Percentiles rank a stretch among this genome's conserved stretches.
Conservation (phyloP, 1,140 invertebrate species). For the Adoxophyes honmai region DNA sequence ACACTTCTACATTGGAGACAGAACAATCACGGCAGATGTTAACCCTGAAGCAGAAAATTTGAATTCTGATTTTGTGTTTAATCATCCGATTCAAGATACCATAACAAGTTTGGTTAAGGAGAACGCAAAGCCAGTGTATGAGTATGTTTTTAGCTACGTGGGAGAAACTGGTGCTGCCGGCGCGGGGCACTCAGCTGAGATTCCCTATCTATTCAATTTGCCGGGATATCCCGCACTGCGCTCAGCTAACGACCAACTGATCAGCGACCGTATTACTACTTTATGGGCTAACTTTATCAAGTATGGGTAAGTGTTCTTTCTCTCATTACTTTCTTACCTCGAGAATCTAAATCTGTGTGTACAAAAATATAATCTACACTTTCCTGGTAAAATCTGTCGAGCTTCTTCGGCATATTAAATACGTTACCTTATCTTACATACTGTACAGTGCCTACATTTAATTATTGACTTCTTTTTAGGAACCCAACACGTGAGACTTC, state of each 20-base stretch:
- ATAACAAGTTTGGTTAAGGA: constrained; percentile 46
- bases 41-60: constrained; percentile 41
- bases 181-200: constrained; percentile 44
- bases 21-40: constrained; percentile 36
- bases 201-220: constrained; percentile 55
- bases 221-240: constrained; percentile 15
- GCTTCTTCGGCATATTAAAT: no score
- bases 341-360: no score
- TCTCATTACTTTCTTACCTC: no score
- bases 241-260: constrained; percentile 36
- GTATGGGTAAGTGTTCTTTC: constrained; percentile 60
- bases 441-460: no score
- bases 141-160: constrained; percentile 56
- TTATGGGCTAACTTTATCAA: constrained; percentile 64
- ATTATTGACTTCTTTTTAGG: constrained; percentile 34
- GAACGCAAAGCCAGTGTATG: constrained; percentile 47
- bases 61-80: constrained; percentile 52
- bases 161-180: constrained; percentile 29
- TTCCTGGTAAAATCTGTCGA: no score
- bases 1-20: constrained; percentile 63
- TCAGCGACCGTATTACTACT: constrained; percentile 41
- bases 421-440: no score
- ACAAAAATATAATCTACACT: no score
- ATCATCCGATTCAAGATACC: constrained; percentile 53
- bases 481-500: constrained; percentile 51